These are phyloP conservation scores for Taenaris catops DNA, from an alignment of 2,888 invertebrate species.

Conservation along the genomic window DNA sequence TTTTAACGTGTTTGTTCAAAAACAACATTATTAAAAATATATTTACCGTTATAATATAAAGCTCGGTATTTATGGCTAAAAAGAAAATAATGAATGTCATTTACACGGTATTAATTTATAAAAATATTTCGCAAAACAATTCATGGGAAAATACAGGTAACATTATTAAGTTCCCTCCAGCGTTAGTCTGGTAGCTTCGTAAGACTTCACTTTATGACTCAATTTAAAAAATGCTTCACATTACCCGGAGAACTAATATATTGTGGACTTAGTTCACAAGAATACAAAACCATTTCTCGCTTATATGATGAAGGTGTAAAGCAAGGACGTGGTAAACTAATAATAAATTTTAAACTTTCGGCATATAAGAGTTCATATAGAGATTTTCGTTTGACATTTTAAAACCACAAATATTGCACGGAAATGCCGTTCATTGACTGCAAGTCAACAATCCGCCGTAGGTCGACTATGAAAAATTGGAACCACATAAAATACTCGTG, in stretches of 20 bases:
- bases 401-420: no score
- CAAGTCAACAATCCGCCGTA: no score
- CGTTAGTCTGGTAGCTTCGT: constrained; percentile 49
- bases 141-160: constrained; percentile 58
- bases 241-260: constrained; percentile 59
- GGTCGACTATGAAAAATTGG: no score
- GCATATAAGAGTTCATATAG: no score
- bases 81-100: constrained; percentile 12
- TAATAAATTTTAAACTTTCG: no score
- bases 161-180: constrained; percentile 66
- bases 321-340: background rate
- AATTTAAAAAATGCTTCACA: constrained; percentile 66
- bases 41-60: constrained; percentile 1
- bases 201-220: constrained; percentile 61
- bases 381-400: no score
- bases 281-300: constrained; percentile 35
- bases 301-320: constrained; percentile 13
- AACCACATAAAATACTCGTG: no score
- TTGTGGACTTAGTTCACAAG: constrained; percentile 45
- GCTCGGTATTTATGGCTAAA: constrained; percentile 4
- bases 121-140: constrained; percentile 46
- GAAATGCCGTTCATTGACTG: no score
- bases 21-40: no score
- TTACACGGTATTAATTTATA: constrained; percentile 36
- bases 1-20: no score